phyloP scores from a whole-genome alignment of 2,113 vertebrate genomes.

The Paralichthys olivaceus region DNA sequence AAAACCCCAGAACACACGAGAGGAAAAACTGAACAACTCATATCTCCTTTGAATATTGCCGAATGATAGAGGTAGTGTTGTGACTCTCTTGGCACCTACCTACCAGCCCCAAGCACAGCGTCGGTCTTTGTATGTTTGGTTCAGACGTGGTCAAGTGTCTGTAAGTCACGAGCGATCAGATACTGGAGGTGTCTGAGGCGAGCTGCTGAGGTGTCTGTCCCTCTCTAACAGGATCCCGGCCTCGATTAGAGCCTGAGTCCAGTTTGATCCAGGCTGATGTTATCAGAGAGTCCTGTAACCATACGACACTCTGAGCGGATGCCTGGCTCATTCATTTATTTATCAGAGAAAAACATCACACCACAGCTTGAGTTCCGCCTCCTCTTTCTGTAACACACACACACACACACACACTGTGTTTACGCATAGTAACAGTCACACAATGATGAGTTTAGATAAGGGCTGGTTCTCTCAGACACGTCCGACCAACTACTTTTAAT shows the following conservation, averaged over 20 bases:
- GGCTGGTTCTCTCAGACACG: not conserved
- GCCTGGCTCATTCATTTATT: conserved; percentile 70
- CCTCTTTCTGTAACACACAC: no score
- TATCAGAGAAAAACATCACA: conserved; percentile 43
- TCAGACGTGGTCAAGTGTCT: conserved; percentile 10
- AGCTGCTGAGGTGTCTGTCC: conserved; percentile 16
- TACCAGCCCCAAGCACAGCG: no score
- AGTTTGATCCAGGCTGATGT: conserved; percentile 24
- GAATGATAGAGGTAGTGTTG: no score
- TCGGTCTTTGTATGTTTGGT: not conserved
- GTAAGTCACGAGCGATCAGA: conserved; percentile 43
- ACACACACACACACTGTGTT: no score
- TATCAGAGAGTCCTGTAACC: conserved; percentile 32
- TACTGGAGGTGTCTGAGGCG: conserved; percentile 19
- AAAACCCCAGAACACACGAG: no score
- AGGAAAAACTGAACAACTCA: no score
- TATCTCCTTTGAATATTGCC: no score
- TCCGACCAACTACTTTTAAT: not conserved
- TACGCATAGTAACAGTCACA: not conserved
- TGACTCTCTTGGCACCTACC: not conserved
- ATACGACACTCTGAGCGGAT: not conserved
- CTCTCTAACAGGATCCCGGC: not conserved
- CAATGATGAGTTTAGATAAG: not conserved
- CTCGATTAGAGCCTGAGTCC: not conserved
- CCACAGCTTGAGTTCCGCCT: conserved; percentile 39